Percentiles rank a stretch among this genome's conserved stretches.
Evolutionary conservation across 1,140 invertebrate genomes (phyloP).

Genomic region (Saccostrea cuccullata): DNA sequence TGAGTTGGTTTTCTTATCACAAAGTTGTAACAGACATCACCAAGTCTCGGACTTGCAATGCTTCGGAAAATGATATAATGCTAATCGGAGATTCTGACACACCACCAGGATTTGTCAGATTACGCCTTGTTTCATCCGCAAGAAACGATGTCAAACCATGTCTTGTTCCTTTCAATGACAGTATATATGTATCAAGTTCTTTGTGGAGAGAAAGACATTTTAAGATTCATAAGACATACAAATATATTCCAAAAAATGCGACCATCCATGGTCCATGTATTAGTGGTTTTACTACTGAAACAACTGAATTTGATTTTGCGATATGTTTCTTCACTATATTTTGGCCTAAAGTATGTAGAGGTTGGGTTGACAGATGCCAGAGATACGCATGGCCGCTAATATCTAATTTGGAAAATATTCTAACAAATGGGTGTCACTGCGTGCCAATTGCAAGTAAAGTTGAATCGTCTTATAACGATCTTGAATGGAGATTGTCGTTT

Average conservation of each 20-base stretch:
- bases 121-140: background rate
- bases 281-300: background rate
- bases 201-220: no score
- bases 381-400: background rate
- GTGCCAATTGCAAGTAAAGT: slow-evolving; percentile 12
- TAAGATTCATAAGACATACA: no score
- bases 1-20: background rate
- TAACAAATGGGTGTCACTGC: slow-evolving; percentile 5
- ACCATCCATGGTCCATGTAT: background rate
- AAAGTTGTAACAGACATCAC: background rate
- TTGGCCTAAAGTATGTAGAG: background rate
- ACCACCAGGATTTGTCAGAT: background rate
- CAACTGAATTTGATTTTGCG: background rate
- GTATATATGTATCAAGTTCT: background rate
- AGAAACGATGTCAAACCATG: background rate
- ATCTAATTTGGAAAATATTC: background rate
- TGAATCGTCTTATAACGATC: background rate
- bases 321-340: background rate
- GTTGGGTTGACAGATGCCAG: background rate
- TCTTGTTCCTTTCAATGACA: background rate
- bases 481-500: slow-evolving; percentile 49
- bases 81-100: background rate
- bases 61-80: background rate
- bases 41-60: background rate
- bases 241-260: background rate